Evolutionary conservation across 37 sponge, comb jelly and placozoan genomes (phyloP).

Genomic region (Aplysina aerophoba): DNA sequence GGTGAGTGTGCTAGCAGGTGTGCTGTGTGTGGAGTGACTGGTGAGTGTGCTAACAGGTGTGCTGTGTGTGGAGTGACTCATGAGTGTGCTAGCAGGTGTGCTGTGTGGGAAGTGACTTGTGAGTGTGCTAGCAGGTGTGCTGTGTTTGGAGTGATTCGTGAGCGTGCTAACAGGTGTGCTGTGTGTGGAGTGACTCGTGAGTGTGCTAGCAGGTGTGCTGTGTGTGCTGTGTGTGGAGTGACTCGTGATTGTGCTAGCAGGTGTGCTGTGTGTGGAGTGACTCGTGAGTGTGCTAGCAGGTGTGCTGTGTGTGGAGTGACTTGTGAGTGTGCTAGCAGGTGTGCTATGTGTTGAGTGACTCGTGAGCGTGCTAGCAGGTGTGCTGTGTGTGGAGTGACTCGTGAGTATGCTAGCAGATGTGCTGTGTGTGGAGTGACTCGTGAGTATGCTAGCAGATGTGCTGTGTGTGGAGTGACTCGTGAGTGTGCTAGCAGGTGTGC

Average conservation of each 20-base stretch:
- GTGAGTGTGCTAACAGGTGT: neutral
- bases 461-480: neutral
- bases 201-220: neutral
- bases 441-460: constrained; percentile 40
- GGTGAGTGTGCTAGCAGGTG: constrained; percentile 43
- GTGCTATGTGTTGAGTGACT: no score
- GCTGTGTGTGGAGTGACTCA: no score
- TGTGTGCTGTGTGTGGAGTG: neutral
- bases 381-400: neutral
- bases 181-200: neutral
- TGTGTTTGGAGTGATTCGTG: no score
- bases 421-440: no score
- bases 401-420: neutral
- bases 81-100: constrained; percentile 42
- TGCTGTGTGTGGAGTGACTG: neutral
- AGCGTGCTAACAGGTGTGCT: constrained; percentile 37
- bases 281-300: no score
- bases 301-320: neutral
- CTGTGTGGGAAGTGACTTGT: neutral
- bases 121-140: neutral
- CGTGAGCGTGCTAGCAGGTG: constrained; percentile 43
- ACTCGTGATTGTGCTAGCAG: neutral
- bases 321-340: neutral
- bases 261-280: no score
- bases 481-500: neutral